These are phyloP conservation scores for Rattus rattus DNA, from an alignment of 2,113 vertebrate species.

Conservation along the genomic window DNA sequence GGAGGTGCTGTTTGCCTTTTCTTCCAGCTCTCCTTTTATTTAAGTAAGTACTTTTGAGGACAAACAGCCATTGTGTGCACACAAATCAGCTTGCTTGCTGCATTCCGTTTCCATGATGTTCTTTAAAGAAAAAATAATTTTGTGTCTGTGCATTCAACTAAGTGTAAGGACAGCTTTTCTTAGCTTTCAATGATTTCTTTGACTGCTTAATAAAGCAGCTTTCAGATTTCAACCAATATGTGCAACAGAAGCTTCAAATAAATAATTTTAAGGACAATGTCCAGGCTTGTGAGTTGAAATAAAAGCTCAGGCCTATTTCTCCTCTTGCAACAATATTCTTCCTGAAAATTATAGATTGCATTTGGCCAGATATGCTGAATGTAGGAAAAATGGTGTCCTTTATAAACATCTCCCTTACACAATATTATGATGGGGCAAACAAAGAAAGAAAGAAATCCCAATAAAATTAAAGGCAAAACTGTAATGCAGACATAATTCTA, in stretches of 20 bases:
- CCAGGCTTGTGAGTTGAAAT: slow-evolving; percentile 69
- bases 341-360: slow-evolving; percentile 71
- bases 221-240: slow-evolving; percentile 79
- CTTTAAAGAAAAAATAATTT: slow-evolving; percentile 74
- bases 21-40: slow-evolving; percentile 84
- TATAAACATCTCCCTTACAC: slow-evolving; percentile 61
- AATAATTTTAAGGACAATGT: slow-evolving; percentile 67
- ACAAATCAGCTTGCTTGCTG: slow-evolving; percentile 83
- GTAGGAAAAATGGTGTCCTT: slow-evolving; percentile 70
- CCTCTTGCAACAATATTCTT: slow-evolving; percentile 58
- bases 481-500: slow-evolving; percentile 74
- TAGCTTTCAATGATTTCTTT: slow-evolving; percentile 57
- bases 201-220: slow-evolving; percentile 70
- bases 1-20: slow-evolving; percentile 87
- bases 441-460: neutral
- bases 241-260: slow-evolving; percentile 72
- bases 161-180: slow-evolving; percentile 74
- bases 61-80: slow-evolving; percentile 77
- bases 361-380: slow-evolving; percentile 67
- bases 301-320: slow-evolving; percentile 68
- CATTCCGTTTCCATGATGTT: slow-evolving; percentile 72
- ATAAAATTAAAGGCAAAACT: slow-evolving; percentile 66
- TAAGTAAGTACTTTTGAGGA: slow-evolving; percentile 85
- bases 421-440: slow-evolving; percentile 37
- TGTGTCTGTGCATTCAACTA: slow-evolving; percentile 75